Percentiles rank a stretch among this genome's conserved stretches.
Evolutionary conservation across 2,797 vertebrate species (phyloP).

Genomic region (Squalus acanthias): DNA sequence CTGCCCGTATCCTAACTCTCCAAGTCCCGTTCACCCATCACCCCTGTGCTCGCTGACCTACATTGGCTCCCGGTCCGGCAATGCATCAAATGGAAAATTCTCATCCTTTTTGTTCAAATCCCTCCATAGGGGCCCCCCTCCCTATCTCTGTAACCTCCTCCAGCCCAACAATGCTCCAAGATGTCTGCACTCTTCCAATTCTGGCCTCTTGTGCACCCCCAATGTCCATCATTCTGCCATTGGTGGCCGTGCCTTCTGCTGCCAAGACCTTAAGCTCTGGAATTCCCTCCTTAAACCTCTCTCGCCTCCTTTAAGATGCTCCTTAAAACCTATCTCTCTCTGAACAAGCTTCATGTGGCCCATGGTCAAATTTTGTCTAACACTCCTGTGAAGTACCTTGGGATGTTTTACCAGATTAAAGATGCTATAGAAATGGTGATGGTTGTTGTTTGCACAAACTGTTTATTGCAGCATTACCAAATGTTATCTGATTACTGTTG

Average conservation of each 20-base stretch:
- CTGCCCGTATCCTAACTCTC: neutral
- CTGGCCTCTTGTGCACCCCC: neutral
- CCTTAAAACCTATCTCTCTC: neutral
- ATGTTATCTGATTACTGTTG: neutral
- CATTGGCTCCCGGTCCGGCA: neutral
- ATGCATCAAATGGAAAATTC: neutral
- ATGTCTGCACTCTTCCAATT: too few relatives aligned
- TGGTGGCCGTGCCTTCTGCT: neutral
- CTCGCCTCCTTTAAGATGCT: neutral
- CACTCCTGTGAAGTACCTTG: neutral
- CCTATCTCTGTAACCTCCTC: neutral
- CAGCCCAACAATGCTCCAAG: too few relatives aligned
- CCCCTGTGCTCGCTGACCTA: neutral
- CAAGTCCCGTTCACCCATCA: neutral
- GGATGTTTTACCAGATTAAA: neutral
- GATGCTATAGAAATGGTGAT: neutral
- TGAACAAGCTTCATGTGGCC: too few relatives aligned
- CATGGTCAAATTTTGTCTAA: too few relatives aligned
- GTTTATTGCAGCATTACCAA: too few relatives aligned
- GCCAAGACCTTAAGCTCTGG: neutral
- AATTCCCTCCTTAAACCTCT: neutral
- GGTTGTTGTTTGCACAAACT: too few relatives aligned
- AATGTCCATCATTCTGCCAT: too few relatives aligned
- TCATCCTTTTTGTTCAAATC: neutral
- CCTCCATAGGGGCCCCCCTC: neutral